Evolutionary conservation across 2,888 invertebrate species (phyloP), one percentile per base, ranked within the genome.

Genomic region (Cheilosia urbana): DNA sequence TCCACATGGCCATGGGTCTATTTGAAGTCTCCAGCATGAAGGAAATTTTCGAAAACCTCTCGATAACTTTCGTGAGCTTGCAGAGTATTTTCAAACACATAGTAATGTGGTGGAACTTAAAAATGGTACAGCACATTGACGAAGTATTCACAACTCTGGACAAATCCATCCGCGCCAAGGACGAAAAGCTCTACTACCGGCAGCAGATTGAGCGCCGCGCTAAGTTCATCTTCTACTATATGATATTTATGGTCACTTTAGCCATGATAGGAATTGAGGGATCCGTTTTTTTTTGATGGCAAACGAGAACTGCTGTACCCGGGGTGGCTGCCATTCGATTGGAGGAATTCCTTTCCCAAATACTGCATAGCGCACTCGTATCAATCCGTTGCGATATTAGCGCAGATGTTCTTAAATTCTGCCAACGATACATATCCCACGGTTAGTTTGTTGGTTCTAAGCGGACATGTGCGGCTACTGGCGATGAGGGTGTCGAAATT

Each of bases 261-360:
- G 34, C 19, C 15, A 0, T n/a, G 2, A 11, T 57, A 11, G 4
- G 27, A 0, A 1, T 13, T 2, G 58, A 47, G 21, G 19, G 57
- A 0, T 24, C 71, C 21, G 24, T n/a, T 15, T 45, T 13, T 53
- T 6, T 17, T 58, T 45, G 11, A 88, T n/a, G 68, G 87, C 1
- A 73, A 88, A 9, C 88, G 88, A 0, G 77, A 77, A 1, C 68
- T 90, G 0, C 63, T 91, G 63, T 91, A 90, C 65, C 90, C 90
- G 1, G 90, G 88, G 2, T 89, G 89, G 88, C 87, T 91, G 63
- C 90, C 91, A 3, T 88, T 90, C 17, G 88, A 91, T 53, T 91
- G 89, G 89, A 37, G 66, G 0, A 62, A 79, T 9, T 89, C 89
- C 0, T 88, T 80, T 0, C 49, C 65, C 0, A 89, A 89, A 42